Base-by-base conservation (phyloP, 2,797 vertebrate genomes). In the Pseudomugil tenellus region DNA sequence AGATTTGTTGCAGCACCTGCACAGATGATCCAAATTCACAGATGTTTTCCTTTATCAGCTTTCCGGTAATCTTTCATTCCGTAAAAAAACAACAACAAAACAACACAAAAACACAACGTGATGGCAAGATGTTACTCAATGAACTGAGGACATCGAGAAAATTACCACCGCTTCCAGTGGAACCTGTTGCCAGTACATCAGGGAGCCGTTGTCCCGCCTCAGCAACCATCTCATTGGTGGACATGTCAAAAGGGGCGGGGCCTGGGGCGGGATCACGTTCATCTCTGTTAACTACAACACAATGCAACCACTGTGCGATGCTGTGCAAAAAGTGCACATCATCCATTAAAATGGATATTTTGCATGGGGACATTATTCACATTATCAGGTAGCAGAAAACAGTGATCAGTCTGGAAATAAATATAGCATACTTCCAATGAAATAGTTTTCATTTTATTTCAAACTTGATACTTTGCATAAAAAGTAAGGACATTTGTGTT, bases 171-270 rank as follows among this genome's bases (percentile, higher is more conserved):
- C 74, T 53, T 70, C 76, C 83, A 70, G 73, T 29, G 79, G 91
- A 91, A 95, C 93, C 93, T 95, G 93, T 95, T 94, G 92, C 91
- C 83, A 86, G 74, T 76, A 21, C 85, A 69, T 88, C 85, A 64
- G 81, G 62, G n/a, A 59, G 62, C 26, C 60, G 0, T 76, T 34
- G 71, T 61, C 84, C 91, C 91, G 87, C 91, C 92, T 79, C 76
- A 56, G 62, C 41, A 31, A 8, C 31, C 10, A 51, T 14, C 14
- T 77, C 12, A 93, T 94, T 93, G 87, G 93, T 65, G 51, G 70
- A 57, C 23, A 63, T 55, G 4, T 64, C 37, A 49, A 13, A 9
- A 34, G 58, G 28, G 91, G 89, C 77, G 82, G 83, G 1, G 84
- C 83, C 76, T 79, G 41, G 54, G 23, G 52, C 5, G 37, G 10